These are phyloP conservation scores for Isurus oxyrinchus DNA, from an alignment of 2,113 vertebrate species.

Conservation along the genomic window DNA sequence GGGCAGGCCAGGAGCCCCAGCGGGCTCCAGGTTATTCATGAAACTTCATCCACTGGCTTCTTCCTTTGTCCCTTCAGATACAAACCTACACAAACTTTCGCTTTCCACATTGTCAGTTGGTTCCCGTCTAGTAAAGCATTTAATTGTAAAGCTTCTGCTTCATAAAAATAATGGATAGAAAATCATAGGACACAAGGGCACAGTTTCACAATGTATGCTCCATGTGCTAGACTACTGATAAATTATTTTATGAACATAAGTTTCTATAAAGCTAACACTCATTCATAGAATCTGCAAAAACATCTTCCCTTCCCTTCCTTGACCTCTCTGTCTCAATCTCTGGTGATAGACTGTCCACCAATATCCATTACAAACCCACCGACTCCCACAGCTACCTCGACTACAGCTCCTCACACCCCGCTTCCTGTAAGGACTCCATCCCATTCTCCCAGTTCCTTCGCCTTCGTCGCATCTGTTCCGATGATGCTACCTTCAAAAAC, in stretches of 20 bases:
- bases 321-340: too few relatives aligned
- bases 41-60: background rate
- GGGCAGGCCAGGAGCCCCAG: too few relatives aligned
- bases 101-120: background rate
- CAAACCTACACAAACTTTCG: background rate
- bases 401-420: too few relatives aligned
- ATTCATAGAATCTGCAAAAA: background rate
- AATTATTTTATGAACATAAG: background rate
- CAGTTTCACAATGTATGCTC: background rate
- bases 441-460: too few relatives aligned
- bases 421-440: too few relatives aligned
- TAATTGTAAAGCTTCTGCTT: background rate
- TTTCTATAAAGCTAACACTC: background rate
- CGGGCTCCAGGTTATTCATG: too few relatives aligned
- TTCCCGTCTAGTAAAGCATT: background rate
- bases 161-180: background rate
- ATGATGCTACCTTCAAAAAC: too few relatives aligned
- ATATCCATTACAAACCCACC: too few relatives aligned
- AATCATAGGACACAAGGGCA: background rate
- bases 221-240: background rate
- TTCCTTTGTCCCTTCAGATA: background rate
- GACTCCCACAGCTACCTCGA: too few relatives aligned
- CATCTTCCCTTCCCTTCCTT: too few relatives aligned
- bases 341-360: too few relatives aligned
- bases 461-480: too few relatives aligned